Evolutionary conservation across 2,113 vertebrate species (phyloP).

Genomic region (Astatotilapia flaviijosephi): DNA sequence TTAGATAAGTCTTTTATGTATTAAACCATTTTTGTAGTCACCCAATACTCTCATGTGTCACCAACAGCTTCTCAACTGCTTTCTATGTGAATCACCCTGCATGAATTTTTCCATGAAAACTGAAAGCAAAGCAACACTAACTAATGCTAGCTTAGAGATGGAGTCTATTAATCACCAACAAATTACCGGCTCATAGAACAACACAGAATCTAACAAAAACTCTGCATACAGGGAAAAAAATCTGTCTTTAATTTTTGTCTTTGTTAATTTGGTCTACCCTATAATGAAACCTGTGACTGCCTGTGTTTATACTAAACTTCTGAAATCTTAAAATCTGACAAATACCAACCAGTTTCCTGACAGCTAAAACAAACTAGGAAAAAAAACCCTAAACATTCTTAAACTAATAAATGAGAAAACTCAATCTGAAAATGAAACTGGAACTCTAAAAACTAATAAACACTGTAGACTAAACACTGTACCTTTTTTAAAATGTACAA

Average conservation of each 20-base stretch:
- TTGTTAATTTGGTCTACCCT: not conserved
- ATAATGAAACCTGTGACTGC: not conserved
- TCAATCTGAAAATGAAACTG: not conserved
- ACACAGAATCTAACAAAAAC: not conserved
- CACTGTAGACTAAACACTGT: not conserved
- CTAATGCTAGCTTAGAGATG: not conserved
- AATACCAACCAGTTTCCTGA: not conserved
- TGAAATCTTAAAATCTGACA: not conserved
- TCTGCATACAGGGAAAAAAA: fast-evolving
- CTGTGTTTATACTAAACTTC: not conserved
- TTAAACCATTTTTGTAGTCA: not conserved
- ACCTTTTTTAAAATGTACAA: not conserved
- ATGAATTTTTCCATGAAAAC: not conserved
- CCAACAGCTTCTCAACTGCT: fast-evolving
- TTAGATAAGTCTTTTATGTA: not conserved
- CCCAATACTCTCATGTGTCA: not conserved
- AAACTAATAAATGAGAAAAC: not conserved
- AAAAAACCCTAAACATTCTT: fast-evolving
- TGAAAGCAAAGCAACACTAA: not conserved
- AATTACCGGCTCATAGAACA: not conserved
- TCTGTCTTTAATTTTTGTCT: not conserved
- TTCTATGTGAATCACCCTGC: not conserved
- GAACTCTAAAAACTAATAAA: fast-evolving
- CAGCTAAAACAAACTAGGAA: not conserved
- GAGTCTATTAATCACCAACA: not conserved